Evolutionary conservation across 2,113 vertebrate species (phyloP).

Genomic region (Thomomys bottae): DNA sequence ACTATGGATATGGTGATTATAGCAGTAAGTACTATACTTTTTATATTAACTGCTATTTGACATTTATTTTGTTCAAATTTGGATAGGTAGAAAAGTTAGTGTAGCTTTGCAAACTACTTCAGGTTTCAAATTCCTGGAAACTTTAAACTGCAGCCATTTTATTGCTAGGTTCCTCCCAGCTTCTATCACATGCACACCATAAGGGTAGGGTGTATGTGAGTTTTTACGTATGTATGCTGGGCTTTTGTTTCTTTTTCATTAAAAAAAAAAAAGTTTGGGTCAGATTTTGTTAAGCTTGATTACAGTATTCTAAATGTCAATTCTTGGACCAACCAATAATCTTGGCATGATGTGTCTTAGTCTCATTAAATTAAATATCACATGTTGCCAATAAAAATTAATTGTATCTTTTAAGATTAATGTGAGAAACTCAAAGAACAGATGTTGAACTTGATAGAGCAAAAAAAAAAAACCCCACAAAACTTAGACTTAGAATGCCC

Average conservation of each 20-base stretch:
- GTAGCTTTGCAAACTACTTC: constrained; percentile 75
- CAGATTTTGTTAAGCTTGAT: constrained; percentile 16
- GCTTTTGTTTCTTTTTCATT: constrained; percentile 50
- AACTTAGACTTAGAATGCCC: constrained; percentile 44
- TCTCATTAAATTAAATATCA: constrained; percentile 62
- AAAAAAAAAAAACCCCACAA: constrained; percentile 34
- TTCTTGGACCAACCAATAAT: constrained; percentile 76
- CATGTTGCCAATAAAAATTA: constrained; percentile 75
- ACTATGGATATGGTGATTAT: constrained; percentile 99
- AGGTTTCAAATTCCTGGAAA: constrained; percentile 80
- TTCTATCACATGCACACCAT: constrained; percentile 62
- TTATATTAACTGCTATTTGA: constrained; percentile 73
- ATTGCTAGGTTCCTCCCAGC: constrained; percentile 67
- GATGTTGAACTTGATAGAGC: constrained; percentile 36
- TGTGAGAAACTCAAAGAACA: constrained; percentile 26
- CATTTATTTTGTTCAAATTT: constrained; percentile 76
- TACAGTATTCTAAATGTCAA: constrained; percentile 51
- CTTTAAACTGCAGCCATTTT: constrained; percentile 76
- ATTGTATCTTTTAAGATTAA: constrained; percentile 72
- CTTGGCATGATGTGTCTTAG: constrained; percentile 76
- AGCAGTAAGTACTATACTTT: constrained; percentile 92
- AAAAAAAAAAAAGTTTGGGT: constrained; percentile 23
- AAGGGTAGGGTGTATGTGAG: constrained; percentile 75
- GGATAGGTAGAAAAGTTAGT: constrained; percentile 65
- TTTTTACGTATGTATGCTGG: constrained; percentile 53